Evolutionary conservation across 1,140 invertebrate species (phyloP).

Genomic region (Saccostrea echinata): DNA sequence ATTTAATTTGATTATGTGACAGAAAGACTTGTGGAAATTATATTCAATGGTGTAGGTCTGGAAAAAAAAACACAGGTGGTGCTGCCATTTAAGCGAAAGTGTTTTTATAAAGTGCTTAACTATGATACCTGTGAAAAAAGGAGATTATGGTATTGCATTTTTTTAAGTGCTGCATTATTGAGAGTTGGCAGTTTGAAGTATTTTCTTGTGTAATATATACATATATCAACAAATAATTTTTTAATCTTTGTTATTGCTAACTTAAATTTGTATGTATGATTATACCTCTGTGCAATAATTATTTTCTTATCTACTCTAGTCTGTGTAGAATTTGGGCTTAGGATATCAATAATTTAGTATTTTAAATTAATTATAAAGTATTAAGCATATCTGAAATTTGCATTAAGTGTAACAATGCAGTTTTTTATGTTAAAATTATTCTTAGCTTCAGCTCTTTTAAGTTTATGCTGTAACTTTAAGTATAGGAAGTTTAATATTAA

Average conservation of each 20-base stretch:
- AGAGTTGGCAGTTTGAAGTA: too few relatives aligned
- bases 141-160: too few relatives aligned
- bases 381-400: background rate
- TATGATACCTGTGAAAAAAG: too few relatives aligned
- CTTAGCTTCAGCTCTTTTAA: background rate
- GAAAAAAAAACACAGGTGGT: too few relatives aligned
- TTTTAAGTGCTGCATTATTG: background rate
- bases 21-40: background rate
- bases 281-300: conserved; percentile 26
- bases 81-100: too few relatives aligned
- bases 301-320: conserved; percentile 18
- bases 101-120: too few relatives aligned
- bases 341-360: background rate
- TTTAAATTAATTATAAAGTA: background rate
- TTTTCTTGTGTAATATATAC: background rate
- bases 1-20: too few relatives aligned
- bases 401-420: background rate
- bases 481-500: background rate
- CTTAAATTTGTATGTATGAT: background rate
- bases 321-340: background rate
- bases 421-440: background rate
- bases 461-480: background rate
- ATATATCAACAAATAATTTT: background rate
- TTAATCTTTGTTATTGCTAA: background rate
- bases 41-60: too few relatives aligned